Evolutionary conservation across 2,888 invertebrate species (phyloP).

Genomic region (Pristionchus entomophagus): DNA sequence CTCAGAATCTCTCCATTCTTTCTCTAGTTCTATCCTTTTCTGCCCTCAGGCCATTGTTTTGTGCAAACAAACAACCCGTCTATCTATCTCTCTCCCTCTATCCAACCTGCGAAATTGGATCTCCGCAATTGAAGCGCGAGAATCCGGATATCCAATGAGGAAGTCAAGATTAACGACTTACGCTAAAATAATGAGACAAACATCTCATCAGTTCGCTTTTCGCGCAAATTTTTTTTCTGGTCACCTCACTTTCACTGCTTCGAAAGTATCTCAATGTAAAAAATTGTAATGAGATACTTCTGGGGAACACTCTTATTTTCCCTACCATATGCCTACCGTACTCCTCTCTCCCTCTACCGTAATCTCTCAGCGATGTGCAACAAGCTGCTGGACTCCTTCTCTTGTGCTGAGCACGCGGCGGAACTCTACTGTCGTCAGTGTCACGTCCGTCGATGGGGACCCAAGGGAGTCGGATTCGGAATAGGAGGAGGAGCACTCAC

Average conservation of each 20-base stretch:
- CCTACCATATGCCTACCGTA: not conserved
- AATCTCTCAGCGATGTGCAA: constrained; percentile 85
- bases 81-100: not conserved
- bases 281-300: too few species aligned
- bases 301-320: not conserved
- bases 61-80: constrained; percentile 8
- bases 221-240: not conserved
- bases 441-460: constrained; percentile 91
- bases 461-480: constrained; percentile 95
- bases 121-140: constrained; percentile 18
- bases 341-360: not conserved
- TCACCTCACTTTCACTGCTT: not conserved
- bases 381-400: constrained; percentile 94
- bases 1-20: not conserved
- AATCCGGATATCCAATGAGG: not conserved
- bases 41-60: not conserved
- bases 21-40: not conserved
- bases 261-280: too few species aligned
- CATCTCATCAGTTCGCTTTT: not conserved
- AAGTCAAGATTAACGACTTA: not conserved
- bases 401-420: constrained; percentile 92
- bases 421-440: constrained; percentile 95
- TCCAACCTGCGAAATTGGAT: constrained; percentile 23
- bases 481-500: constrained; percentile 96
- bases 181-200: not conserved